phyloP scores from a whole-genome alignment of 2,113 vertebrate genomes.

The Saguinus midas region DNA sequence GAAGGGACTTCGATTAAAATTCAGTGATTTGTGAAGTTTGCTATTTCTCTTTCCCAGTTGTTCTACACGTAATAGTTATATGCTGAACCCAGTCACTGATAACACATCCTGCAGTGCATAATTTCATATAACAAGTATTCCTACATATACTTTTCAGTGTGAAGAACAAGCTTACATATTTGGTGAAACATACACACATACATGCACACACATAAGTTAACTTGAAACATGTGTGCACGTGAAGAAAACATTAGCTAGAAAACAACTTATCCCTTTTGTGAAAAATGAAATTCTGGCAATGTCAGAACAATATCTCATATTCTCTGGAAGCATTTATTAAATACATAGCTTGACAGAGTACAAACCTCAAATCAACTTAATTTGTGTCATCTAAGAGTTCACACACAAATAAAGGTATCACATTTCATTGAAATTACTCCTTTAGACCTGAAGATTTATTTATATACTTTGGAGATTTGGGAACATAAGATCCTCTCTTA shows the following conservation, averaged over 20 bases:
- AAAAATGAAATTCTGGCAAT: not conserved
- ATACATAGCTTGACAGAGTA: not conserved
- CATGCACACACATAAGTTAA: not conserved
- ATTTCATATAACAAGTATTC: not conserved
- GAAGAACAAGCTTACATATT: not conserved
- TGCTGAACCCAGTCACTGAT: not conserved
- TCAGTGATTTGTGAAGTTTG: not conserved
- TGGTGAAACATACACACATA: not conserved
- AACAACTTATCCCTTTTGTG: not conserved
- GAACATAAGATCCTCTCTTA: slow-evolving; percentile 18
- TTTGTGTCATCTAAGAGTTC: slow-evolving; percentile 57
- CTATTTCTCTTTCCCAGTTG: slow-evolving; percentile 15
- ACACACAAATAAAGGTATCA: slow-evolving; percentile 36
- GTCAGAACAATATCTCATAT: not conserved
- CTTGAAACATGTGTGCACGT: not conserved
- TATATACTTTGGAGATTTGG: slow-evolving; percentile 51
- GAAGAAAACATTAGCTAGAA: not conserved
- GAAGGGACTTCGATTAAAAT: not conserved
- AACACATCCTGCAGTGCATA: not conserved
- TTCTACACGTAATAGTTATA: not conserved
- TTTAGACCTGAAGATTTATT: slow-evolving; percentile 50
- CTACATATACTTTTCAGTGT: not conserved
- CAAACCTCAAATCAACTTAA: slow-evolving; percentile 60
- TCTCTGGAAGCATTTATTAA: slow-evolving; percentile 44
- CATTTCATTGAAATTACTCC: slow-evolving; percentile 60